Evolutionary conservation across 2,888 invertebrate genomes (phyloP).

Genomic region (Lithophane semibrunnea): DNA sequence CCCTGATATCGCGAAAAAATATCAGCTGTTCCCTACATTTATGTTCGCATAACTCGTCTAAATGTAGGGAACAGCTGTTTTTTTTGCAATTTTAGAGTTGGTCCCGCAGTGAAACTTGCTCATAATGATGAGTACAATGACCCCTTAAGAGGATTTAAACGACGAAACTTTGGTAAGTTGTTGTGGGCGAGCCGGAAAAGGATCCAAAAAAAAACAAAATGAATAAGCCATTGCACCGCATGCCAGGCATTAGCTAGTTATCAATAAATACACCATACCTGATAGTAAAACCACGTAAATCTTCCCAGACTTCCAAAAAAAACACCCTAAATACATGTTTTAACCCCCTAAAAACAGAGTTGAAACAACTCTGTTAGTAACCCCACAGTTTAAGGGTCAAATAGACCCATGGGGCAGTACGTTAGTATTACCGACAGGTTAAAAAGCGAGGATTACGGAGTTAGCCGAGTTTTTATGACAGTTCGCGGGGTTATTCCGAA

Average conservation of each 20-base stretch:
- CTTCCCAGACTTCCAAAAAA: background rate
- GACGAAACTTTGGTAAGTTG: too few species aligned
- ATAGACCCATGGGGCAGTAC: conserved; percentile 54
- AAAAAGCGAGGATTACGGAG: conserved; percentile 56
- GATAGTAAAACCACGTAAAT: background rate
- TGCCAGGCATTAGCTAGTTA: background rate
- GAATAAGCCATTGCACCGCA: too few species aligned
- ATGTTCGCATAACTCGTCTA: too few species aligned
- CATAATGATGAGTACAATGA: too few species aligned
- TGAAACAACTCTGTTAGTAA: conserved; percentile 45
- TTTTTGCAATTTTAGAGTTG: too few species aligned
- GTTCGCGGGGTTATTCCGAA: conserved; percentile 51
- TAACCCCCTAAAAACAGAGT: conserved; percentile 33
- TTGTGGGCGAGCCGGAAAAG: too few species aligned
- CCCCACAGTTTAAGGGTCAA: conserved; percentile 61
- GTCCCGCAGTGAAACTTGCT: too few species aligned
- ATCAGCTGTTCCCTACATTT: too few species aligned
- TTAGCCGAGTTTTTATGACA: conserved; percentile 61
- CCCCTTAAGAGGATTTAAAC: too few species aligned
- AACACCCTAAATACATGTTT: background rate
- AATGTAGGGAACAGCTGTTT: too few species aligned
- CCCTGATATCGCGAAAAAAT: too few species aligned
- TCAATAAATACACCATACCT: background rate
- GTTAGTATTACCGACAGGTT: conserved; percentile 56
- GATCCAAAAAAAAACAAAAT: too few species aligned